These are phyloP conservation scores for Drosophila hydei DNA, from an alignment of 1,140 invertebrate species.

Conservation along the genomic window DNA sequence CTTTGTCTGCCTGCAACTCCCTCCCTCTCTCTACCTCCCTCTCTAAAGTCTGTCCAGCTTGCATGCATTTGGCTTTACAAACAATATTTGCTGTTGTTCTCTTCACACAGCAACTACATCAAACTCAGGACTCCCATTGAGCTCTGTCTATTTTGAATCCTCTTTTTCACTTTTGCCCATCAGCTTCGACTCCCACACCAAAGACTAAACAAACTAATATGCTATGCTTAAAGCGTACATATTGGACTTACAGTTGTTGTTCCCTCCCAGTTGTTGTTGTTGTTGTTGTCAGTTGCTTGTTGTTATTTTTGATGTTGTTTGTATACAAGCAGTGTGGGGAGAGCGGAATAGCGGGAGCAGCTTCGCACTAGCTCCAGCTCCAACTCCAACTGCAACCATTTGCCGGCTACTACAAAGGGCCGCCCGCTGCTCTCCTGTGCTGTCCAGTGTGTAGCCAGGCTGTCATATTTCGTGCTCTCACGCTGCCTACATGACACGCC, in stretches of 20 bases:
- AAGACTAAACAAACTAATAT: constrained; percentile 78
- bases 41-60: constrained; percentile 47
- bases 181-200: constrained; percentile 10
- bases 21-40: constrained; percentile 21
- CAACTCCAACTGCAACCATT: constrained; percentile 16
- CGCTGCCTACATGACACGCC: constrained; percentile 56
- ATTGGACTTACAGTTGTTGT: constrained; percentile 76
- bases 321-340: constrained; percentile 32
- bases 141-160: constrained; percentile 68
- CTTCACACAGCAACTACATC: constrained; percentile 79
- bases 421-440: constrained; percentile 55
- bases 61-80: constrained; percentile 81
- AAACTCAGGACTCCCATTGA: constrained; percentile 54
- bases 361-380: constrained; percentile 4
- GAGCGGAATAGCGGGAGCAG: background rate
- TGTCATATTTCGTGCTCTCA: constrained; percentile 75
- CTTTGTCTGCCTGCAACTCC: constrained; percentile 60
- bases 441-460: constrained; percentile 27
- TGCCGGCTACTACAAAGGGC: constrained; percentile 64
- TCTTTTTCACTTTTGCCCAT: constrained; percentile 71
- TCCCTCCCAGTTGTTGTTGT: constrained; percentile 8
- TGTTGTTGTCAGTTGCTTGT: constrained; percentile 57
- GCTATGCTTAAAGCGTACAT: constrained; percentile 82
- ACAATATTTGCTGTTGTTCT: constrained; percentile 73
- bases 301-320: constrained; percentile 83